Evolutionary conservation across 2,113 vertebrate genomes (phyloP), one percentile per base, ranked within the genome.

Genomic region (Pteropus alecto): DNA sequence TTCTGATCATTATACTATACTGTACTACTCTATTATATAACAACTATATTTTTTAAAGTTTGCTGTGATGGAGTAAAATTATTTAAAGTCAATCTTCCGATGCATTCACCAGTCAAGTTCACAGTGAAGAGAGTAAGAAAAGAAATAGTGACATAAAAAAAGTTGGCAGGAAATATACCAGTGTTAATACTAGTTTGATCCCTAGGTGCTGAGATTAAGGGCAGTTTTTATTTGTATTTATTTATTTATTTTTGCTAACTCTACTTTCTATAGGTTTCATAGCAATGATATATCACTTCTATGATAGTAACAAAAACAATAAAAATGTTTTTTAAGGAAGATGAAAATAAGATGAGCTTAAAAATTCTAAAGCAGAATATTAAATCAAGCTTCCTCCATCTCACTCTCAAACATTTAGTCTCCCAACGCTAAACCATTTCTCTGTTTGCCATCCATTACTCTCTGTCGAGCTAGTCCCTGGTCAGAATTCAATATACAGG

Each of bases 161-260:
- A n/a, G 81, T 0, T 22, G 43, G 60, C 26, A 93, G 46, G 46
- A 93, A 82, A 87, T 87, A 90, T 19, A 24, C 7, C 35, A 82
- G 87, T 76, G 19, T 60, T 93, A 93, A 82, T 46, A 87, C 12
- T 70, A 87, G 61, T 70, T 82, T 91, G 85, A 95, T 70, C 21
- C 54, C 43, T 82, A 77, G 10, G 16, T 87, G 48, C 16, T 65
- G 43, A 79, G n/a, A 58, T 48, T 51, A 73, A 92, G 61, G 48
- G 19, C 1, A 84, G 91, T 43, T 97, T 95, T 83, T 58, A 61
- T 86, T 82, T 89, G 73, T 43, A 95, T 95, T 83, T 65, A 61
- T 86, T 82, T 89, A 73, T n/a, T 60, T 90, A 26, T 85, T 68
- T 87, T 70, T 95, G 38, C 18, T 61, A 77, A 78, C 28, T 76